Evolutionary conservation across 2,888 invertebrate genomes (phyloP), one percentile per base, ranked within the genome.

Genomic region (Eremobia ochroleuca): DNA sequence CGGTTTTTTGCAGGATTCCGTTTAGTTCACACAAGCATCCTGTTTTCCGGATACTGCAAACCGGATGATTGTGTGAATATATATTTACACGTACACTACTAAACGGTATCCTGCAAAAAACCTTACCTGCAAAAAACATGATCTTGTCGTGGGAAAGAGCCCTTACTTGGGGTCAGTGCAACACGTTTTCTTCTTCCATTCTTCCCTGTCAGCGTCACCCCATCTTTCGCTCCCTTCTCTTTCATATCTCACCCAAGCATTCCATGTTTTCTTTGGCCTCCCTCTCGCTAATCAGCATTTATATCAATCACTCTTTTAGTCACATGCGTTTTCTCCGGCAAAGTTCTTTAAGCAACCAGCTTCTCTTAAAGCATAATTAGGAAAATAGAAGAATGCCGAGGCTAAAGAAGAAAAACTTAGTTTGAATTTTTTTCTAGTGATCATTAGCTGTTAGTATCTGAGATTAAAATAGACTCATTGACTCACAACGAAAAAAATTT

Each of bases 401-500:
- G 28, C 11, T 25, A n/a, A 59, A 59, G 1, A 31, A 59, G 8
- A 1, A 31, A 31, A 21, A 31, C 31, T 59, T n/a, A 11, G 11
- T 4, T 55, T 13, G 55, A 55, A 2, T 59, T 59, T 28, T 59
- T 9, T 3, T 59, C 9, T 31, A 21, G 9, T 0, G 8, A 25
- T n/a, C 5, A 58, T 59, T 40, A 28, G 21, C 11, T 31, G n/a
- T 66, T 40, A 40, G 40, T 8, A 25, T 31, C 31, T 28, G 43
- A 43, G 18, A 61, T 67, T 34, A 34, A 59, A 59, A n/a, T 13
- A 37, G 52, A 74, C 28, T 43, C 25, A 77, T 43, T 40, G 76
- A 62, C 66, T 67, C 6, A 40, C 18, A 70, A 61, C 59, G 43
- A n/a, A 31, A 15, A 34, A 8, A 80, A 58, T 18, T 15, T 0